Conservation (phyloP, 2,113 vertebrate species). For the Elachura formosa region DNA sequence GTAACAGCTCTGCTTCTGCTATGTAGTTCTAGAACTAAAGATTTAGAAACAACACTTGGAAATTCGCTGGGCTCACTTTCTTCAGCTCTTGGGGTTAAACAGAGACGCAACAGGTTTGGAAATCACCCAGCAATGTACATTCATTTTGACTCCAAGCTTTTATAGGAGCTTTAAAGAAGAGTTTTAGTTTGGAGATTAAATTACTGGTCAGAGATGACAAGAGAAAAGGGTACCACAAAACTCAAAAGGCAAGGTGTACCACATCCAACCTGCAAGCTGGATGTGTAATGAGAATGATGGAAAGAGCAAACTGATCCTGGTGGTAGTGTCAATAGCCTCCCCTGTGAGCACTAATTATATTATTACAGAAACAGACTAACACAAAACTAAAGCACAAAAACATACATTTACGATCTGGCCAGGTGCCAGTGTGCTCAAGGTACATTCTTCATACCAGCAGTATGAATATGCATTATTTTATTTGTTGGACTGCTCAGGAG, state of each 20-base stretch:
- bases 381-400: slow-evolving; percentile 66
- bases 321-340: slow-evolving; percentile 64
- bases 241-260: not conserved
- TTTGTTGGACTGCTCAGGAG: not conserved
- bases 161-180: not conserved
- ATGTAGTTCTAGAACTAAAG: not conserved
- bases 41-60: not conserved
- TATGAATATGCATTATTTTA: not conserved
- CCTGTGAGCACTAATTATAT: slow-evolving; percentile 74
- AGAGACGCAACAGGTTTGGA: not conserved
- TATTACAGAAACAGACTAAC: slow-evolving; percentile 74
- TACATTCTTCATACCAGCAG: slow-evolving; percentile 3
- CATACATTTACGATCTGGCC: slow-evolving; percentile 61
- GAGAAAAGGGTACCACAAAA: too few relatives aligned
- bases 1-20: not conserved
- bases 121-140: not conserved
- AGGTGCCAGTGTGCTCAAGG: slow-evolving; percentile 6
- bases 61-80: not conserved
- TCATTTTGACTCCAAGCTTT: not conserved
- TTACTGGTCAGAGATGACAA: not conserved
- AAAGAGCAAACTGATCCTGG: slow-evolving; percentile 66
- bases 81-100: not conserved
- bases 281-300: not conserved
- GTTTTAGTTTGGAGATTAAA: not conserved
- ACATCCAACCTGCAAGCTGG: not conserved